Base-by-base conservation (phyloP, 2,797 vertebrate species). In the Schizopygopsis malacanthus region DNA sequence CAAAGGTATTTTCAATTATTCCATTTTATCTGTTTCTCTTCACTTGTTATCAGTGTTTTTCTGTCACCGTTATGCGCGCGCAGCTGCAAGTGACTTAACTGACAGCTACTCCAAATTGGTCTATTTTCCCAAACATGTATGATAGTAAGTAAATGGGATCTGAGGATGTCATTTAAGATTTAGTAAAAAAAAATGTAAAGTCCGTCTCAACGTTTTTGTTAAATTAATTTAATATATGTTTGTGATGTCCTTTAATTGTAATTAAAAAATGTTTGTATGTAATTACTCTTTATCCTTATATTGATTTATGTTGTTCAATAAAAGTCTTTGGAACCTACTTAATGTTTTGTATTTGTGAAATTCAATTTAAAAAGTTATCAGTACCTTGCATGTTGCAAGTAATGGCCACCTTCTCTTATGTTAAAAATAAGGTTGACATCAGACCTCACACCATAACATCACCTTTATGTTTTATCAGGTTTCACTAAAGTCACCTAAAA, bases 401-500 rank as follows among this genome's bases (percentile, higher is more conserved):
- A 54, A 54, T 76, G 28, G 10, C 28, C 18, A 20, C 5, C 16
- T 5, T 0, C 16, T 76, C 25, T 37, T 7, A 76, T 18, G 28
- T 76, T 1, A 54, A 73, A 73, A 73, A 73, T 3, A 33, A 61
- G 3, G 63, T 18, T 75, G 16, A 39, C 61, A 0, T 28, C 13
- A 33, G 6, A 63, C 4, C n/a, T 63, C 25, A 18, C 63, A 67
- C 33, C 7, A 18, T 80, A 11, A 56, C 22, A 50, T 43, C 7
- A 43, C 11, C 12, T 41, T 15, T 37, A 7, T 84, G 10, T 85
- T 78, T 87, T 80, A 13, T 50, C 39, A 88, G 88, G 63, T 65
- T 20, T 52, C 65, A 10, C 11, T 28, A 18, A 89, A 88, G 59
- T 82, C 81, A 67, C 84, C 86, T 10, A 88, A 87, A 85, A 85